Evolutionary conservation across 2,113 vertebrate genomes (phyloP).

Genomic region (Girardinichthys multiradiatus): DNA sequence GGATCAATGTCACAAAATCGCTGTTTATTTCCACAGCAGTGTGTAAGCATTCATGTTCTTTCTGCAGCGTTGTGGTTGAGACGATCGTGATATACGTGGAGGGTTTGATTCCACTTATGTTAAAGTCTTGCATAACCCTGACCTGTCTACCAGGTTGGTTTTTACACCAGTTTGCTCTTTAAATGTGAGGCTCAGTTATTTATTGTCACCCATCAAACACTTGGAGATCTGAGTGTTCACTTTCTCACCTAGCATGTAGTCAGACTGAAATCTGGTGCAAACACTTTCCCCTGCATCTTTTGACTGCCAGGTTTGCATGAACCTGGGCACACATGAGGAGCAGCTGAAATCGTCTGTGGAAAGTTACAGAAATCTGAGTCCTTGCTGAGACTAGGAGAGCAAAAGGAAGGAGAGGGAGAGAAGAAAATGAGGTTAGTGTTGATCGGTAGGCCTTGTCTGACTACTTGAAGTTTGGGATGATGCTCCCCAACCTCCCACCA

Average conservation of each 20-base stretch:
- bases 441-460: background rate
- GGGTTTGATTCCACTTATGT: constrained; percentile 50
- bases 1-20: background rate
- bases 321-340: background rate
- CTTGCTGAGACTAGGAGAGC: background rate
- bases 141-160: background rate
- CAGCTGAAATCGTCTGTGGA: constrained; percentile 1
- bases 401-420: background rate
- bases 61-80: background rate
- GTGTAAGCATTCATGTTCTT: background rate
- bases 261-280: background rate
- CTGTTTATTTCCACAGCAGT: no score
- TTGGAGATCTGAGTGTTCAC: background rate
- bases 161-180: background rate
- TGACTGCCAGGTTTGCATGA: background rate
- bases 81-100: constrained; percentile 18
- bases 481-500: background rate
- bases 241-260: background rate
- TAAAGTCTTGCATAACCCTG: constrained; percentile 36
- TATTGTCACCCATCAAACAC: background rate
- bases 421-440: constrained; percentile 40
- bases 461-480: constrained; percentile 30
- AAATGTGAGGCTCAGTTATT: background rate
- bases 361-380: constrained; percentile 53
- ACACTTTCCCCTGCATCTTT: background rate